A percentile compares a stretch with the other conserved stretches of the same genome.
phyloP scores from a whole-genome alignment of 2,113 vertebrate genomes.

The Lepus americanus region DNA sequence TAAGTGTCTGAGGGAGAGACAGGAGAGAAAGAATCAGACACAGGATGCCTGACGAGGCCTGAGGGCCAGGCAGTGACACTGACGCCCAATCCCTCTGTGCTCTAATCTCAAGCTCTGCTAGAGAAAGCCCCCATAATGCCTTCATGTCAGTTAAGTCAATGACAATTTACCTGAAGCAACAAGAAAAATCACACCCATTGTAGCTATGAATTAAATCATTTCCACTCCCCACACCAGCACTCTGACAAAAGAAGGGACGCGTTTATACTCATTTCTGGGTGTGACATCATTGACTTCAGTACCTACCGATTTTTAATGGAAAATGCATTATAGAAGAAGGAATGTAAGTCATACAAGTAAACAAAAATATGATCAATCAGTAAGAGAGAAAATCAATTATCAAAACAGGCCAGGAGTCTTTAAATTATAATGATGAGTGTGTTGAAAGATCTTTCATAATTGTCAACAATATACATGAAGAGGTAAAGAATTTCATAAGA shows the following conservation, averaged over 20 bases:
- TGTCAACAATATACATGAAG: neutral
- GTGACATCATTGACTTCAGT: neutral
- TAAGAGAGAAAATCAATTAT: conserved; percentile 8
- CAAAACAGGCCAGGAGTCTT: neutral
- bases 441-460: neutral
- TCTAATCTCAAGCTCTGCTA: neutral
- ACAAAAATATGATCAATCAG: neutral
- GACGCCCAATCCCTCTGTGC: neutral
- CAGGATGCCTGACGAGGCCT: neutral
- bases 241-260: neutral
- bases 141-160: neutral
- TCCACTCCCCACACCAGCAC: neutral
- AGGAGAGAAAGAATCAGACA: neutral
- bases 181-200: neutral
- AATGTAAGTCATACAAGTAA: neutral
- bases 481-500: neutral
- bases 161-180: neutral
- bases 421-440: neutral
- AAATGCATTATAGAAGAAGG: neutral
- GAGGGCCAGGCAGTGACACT: neutral
- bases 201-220: neutral
- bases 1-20: neutral
- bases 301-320: neutral
- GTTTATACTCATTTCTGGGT: neutral
- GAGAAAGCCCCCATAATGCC: neutral